Base-by-base conservation (phyloP, 2,113 vertebrate species). In the Cichladusa arquata region DNA sequence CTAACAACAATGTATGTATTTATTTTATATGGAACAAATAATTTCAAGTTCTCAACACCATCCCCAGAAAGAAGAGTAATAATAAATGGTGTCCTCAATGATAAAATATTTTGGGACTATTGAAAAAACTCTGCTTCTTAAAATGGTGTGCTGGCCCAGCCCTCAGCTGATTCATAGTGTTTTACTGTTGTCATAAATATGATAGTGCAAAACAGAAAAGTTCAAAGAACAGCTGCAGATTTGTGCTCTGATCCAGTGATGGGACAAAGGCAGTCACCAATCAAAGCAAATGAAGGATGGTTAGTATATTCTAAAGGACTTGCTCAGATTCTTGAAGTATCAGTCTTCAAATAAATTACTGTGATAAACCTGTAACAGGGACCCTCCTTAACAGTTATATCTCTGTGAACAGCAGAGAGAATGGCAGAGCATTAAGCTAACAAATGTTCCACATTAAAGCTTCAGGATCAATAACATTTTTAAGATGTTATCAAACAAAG, bases 391-490 rank as follows among this genome's bases (percentile, higher is more conserved):
- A 76, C 45, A 57, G 58, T 64, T 94, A 85, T 36, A 72, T 82
- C 66, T 95, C 50, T 90, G 66, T 85, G 86, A 77, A 87, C 50
- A 88, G 58, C 26, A 69, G 62, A 76, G 57, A 48, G 80, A 88
- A 91, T 1, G 26, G 25, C 47, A 89, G 73, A 93, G 36, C 47
- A 86, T 86, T 88, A 95, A 87, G 57, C 38, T 93, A 91, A 86
- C 81, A 94, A 96, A 95, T 93, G 93, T 82, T 95, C 50, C 58
- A 73, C 19, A 71, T 95, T 95, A 94, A 95, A 92, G 24, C 58
- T 87, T 92, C 71, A 88, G 38, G 42, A 85, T 88, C 87, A 82
- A 88, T 95, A 92, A 69, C 12, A 51, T 51, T 90, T 94, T 89
- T 62, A 88, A 93, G 74, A 90, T 81, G 33, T 80, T 95, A 94